These are phyloP conservation scores for Cichlasoma orientale DNA, from an alignment of 2,797 vertebrate genomes.

Conservation along the genomic window DNA sequence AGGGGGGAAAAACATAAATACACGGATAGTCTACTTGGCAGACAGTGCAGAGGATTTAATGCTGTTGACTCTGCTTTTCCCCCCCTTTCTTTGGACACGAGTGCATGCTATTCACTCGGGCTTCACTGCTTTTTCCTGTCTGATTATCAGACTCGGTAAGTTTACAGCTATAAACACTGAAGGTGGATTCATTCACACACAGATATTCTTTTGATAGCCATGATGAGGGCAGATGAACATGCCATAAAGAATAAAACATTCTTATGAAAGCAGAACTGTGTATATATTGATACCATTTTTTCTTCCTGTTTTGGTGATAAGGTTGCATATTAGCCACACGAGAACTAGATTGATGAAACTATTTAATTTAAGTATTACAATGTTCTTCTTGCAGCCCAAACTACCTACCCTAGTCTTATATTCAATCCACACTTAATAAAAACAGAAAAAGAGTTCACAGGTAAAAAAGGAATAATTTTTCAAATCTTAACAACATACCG, in stretches of 20 bases:
- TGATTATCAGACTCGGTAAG: slow-evolving; percentile 39
- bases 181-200: neutral
- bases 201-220: neutral
- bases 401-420: neutral
- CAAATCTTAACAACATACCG: slow-evolving; percentile 39
- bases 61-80: slow-evolving; percentile 56
- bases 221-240: slow-evolving; percentile 20
- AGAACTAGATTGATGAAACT: neutral
- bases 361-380: neutral
- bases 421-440: neutral
- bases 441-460: neutral
- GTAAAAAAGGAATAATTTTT: neutral
- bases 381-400: neutral
- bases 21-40: slow-evolving; percentile 42
- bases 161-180: slow-evolving; percentile 12
- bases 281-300: slow-evolving; percentile 19
- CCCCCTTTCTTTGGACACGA: slow-evolving; percentile 18
- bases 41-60: slow-evolving; percentile 45
- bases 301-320: neutral
- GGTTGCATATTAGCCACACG: neutral
- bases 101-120: slow-evolving; percentile 40
- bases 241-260: slow-evolving; percentile 14
- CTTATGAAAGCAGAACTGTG: neutral
- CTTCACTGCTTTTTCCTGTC: slow-evolving; percentile 45
- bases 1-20: slow-evolving; percentile 5